phyloP scores from a whole-genome alignment of 2,888 invertebrate genomes.

The Urechis unicinctus region DNA sequence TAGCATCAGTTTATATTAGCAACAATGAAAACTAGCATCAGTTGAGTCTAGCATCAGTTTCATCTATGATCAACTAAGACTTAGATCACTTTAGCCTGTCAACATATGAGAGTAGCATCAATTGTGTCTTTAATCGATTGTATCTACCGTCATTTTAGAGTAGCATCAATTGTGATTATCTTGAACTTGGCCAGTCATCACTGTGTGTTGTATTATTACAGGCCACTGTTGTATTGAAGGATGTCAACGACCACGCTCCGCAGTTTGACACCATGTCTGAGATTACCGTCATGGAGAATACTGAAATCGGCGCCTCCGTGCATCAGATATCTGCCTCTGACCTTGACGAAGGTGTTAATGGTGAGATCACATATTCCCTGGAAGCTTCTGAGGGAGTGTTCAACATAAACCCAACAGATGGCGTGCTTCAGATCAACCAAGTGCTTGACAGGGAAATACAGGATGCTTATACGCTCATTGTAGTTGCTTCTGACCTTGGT shows the following conservation, averaged over 20 bases:
- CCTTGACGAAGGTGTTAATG: conserved; percentile 73
- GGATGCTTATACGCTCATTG: conserved; percentile 29
- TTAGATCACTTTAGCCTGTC: too few species aligned
- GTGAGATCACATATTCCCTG: conserved; percentile 63
- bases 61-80: too few species aligned
- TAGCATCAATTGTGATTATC: too few species aligned
- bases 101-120: too few species aligned
- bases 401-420: conserved; percentile 79
- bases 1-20: too few species aligned
- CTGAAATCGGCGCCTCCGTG: conserved; percentile 71
- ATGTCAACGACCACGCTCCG: conserved; percentile 69
- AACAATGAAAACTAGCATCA: too few species aligned
- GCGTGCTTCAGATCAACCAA: conserved; percentile 77
- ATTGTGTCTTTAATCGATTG: too few species aligned
- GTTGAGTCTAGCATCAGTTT: too few species aligned
- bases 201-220: conserved; percentile 3
- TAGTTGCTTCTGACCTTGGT: conserved; percentile 38
- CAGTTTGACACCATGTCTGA: conserved; percentile 73
- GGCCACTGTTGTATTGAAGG: conserved; percentile 16
- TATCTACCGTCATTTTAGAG: too few species aligned
- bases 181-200: too few species aligned
- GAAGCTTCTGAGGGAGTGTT: conserved; percentile 61
- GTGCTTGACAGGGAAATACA: conserved; percentile 65
- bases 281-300: conserved; percentile 61
- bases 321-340: conserved; percentile 82